Percentiles rank a stretch among this genome's conserved stretches.
Evolutionary conservation across 1,140 invertebrate species (phyloP).

Genomic region (Magallana ariakensis): DNA sequence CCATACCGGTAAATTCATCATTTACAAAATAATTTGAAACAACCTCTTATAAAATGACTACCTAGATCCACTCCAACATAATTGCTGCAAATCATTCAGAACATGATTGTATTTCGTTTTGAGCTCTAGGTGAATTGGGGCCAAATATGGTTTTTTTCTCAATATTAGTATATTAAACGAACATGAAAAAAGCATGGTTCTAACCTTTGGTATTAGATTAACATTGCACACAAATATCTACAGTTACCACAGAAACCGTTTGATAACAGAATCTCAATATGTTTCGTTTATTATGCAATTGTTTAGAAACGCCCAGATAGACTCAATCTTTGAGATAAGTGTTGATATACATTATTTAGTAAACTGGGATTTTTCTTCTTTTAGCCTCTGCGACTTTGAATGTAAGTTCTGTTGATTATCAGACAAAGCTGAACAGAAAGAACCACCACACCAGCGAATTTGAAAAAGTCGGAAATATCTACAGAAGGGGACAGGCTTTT

Average conservation of each 20-base stretch:
- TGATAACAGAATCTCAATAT: too few species aligned
- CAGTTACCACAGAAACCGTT: not conserved
- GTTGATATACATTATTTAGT: too few species aligned
- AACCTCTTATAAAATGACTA: not conserved
- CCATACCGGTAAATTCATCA: too few species aligned
- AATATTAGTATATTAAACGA: not conserved
- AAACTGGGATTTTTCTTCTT: not conserved
- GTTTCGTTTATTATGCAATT: too few species aligned
- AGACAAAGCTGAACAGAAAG: constrained; percentile 86
- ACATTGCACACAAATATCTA: not conserved
- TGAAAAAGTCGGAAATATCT: constrained; percentile 88
- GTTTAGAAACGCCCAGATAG: too few species aligned
- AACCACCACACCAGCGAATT: constrained; percentile 89
- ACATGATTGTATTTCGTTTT: not conserved
- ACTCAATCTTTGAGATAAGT: too few species aligned
- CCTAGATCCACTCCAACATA: not conserved
- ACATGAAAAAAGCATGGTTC: not conserved
- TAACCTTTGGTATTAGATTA: not conserved
- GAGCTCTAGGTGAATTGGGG: too few species aligned
- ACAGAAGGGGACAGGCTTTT: constrained; percentile 91
- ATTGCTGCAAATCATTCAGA: not conserved
- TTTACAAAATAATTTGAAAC: too few species aligned
- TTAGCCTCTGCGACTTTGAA: not conserved
- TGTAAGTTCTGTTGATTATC: constrained; percentile 61
- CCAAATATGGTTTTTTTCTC: too few species aligned